Evolutionary conservation across 2,888 invertebrate species (phyloP).

Genomic region (Bimastos eiseni): DNA sequence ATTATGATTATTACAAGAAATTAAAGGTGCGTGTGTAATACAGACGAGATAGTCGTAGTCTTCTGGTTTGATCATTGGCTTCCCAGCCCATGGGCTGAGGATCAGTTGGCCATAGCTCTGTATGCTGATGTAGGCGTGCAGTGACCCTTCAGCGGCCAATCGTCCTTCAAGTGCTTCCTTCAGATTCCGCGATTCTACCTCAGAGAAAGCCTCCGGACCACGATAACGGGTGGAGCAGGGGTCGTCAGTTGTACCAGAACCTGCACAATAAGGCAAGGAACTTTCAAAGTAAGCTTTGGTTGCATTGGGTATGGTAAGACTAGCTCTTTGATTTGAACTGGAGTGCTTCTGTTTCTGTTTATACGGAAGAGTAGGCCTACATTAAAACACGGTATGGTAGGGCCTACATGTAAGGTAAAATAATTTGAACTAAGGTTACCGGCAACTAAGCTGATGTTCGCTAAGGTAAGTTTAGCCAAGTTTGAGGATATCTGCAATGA

Average conservation of each 20-base stretch:
- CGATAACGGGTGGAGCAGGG: neutral
- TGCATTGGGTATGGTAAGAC: neutral
- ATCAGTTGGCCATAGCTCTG: constrained; percentile 23
- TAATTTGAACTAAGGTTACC: neutral
- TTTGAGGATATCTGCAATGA: too few species aligned
- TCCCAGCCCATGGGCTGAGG: constrained; percentile 9
- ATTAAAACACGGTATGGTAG: too few species aligned
- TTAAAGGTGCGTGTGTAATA: neutral
- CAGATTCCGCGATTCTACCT: neutral
- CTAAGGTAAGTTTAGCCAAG: neutral
- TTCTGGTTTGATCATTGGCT: neutral
- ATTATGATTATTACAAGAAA: too few species aligned
- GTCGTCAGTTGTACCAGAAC: neutral
- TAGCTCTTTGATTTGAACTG: too few species aligned
- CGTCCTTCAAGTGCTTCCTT: neutral
- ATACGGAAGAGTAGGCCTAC: too few species aligned
- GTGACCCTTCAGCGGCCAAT: neutral
- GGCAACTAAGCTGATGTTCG: neutral
- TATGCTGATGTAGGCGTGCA: neutral
- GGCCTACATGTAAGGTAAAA: neutral
- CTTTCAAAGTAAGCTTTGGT: neutral
- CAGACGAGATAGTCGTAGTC: constrained; percentile 15
- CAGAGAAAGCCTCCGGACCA: constrained; percentile 3
- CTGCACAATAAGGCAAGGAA: neutral
- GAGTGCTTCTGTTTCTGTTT: too few species aligned